Evolutionary conservation across 2,888 invertebrate species (phyloP), one percentile per base, ranked within the genome.

Genomic region (Gryllus longicercus): DNA sequence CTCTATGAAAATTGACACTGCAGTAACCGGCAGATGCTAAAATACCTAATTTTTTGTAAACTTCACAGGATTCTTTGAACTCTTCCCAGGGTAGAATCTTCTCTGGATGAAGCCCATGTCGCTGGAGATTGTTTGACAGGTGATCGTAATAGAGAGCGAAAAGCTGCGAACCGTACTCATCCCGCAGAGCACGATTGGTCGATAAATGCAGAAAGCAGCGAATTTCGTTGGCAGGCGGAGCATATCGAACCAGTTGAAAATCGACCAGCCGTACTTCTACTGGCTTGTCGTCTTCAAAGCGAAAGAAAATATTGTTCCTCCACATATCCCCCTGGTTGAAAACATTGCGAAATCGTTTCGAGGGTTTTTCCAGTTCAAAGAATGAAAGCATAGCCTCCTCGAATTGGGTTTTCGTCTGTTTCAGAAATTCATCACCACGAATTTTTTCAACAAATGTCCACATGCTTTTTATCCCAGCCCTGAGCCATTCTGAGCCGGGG

Each of bases 151-250:
- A 63, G 16, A 63, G n/a, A 63, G 63, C 63, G 3, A 63, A n/a
- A 63, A 63, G 63, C n/a, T 63, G 63, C 3, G 16, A 4, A 18
- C n/a, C 63, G 8, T 16, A n/a, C 14, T 38, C n/a, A 21, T 74
- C 11, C 12, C 49, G 75, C 2, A 79, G 50, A 12, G 16, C 75
- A 11, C 75, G 25, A 49, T 49, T 49, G 12, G 75, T 75, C 14
- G 75, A 21, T 11, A 75, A 75, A 50, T 79, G 79, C 2, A 79
- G 50, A 14, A 79, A 50, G 16, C 63, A 11, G 49, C 50, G 38
- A 14, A 79, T 51, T 11, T 79, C 79, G 21, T 75, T 25, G 23
- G 79, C 49, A n/a, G 79, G 79, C 38, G 79, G 79, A 21, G 25
- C 74, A 21, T 79, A 79, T 16, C 75, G 50, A 38, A 50, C 49